phyloP scores from a whole-genome alignment of 92 coral and sea anemone species.

The Parazoanthus atlanticus region DNA sequence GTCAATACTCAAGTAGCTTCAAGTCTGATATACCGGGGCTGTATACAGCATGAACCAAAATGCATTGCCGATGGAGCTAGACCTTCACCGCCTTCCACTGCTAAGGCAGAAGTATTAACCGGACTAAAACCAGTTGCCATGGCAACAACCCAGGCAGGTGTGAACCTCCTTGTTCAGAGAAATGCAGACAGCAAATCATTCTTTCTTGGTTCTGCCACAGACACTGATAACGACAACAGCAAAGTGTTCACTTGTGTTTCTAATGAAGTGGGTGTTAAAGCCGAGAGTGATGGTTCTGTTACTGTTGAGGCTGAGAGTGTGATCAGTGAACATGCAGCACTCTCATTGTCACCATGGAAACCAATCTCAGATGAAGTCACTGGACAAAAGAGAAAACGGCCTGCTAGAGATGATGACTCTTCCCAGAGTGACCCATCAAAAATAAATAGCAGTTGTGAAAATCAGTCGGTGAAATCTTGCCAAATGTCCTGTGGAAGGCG shows the following conservation, averaged over 20 bases:
- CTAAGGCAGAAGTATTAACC: conserved; percentile 60
- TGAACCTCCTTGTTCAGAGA: conserved; percentile 72
- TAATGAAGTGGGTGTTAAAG: conserved; percentile 52
- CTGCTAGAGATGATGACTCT: conserved; percentile 30
- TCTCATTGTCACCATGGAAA: conserved; percentile 27
- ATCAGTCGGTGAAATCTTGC: neutral
- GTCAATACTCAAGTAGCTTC: conserved; percentile 43
- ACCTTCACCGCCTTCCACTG: neutral
- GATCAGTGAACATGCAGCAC: conserved; percentile 66
- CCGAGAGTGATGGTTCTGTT: conserved; percentile 64
- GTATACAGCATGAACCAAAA: conserved; percentile 76
- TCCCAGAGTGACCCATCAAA: neutral
- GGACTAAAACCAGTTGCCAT: conserved; percentile 82
- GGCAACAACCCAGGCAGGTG: conserved; percentile 78
- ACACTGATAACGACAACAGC: conserved; percentile 64
- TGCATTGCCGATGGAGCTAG: conserved; percentile 60
- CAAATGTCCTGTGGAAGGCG: neutral
- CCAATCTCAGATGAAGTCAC: neutral
- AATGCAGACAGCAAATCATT: conserved; percentile 57
- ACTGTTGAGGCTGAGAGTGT: conserved; percentile 86
- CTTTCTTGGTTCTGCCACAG: conserved; percentile 82
- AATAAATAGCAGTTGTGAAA: neutral
- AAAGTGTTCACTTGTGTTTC: conserved; percentile 75
- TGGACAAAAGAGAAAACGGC: conserved; percentile 72
- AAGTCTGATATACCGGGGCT: conserved; percentile 78